Percentiles rank a stretch among this genome's conserved stretches.
These are phyloP conservation scores for Pterocles gutturalis DNA, from an alignment of 2,113 vertebrate species.

Conservation along the genomic window DNA sequence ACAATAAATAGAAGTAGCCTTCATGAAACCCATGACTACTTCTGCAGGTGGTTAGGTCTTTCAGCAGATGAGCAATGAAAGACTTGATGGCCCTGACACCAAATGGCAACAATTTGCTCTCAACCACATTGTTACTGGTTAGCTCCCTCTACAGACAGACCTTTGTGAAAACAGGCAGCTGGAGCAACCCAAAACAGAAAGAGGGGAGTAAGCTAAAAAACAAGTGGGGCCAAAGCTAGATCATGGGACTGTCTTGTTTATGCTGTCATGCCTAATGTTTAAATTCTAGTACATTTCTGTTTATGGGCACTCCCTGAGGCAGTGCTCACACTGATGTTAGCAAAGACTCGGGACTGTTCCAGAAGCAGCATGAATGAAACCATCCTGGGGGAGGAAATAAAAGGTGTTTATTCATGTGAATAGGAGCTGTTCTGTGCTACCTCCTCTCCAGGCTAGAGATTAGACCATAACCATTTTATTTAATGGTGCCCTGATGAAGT, in stretches of 20 bases:
- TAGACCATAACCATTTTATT: neutral
- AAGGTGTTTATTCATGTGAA: neutral
- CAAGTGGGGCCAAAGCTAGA: neutral
- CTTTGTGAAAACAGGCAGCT: neutral
- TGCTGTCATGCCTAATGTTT: neutral
- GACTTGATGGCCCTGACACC: too few species aligned
- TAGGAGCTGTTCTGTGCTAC: neutral
- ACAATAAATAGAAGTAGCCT: neutral
- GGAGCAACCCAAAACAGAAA: neutral
- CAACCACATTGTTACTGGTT: fast-evolving
- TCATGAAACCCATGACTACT: neutral
- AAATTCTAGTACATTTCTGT: neutral
- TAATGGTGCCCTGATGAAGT: neutral
- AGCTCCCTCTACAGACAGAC: neutral
- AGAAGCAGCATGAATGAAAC: neutral
- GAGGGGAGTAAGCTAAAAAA: fast-evolving
- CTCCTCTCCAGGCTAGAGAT: neutral
- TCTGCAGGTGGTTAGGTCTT: neutral
- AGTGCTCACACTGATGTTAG: fast-evolving
- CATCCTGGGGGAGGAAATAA: fast-evolving
- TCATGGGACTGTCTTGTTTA: neutral
- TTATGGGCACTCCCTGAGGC: neutral
- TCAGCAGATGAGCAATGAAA: neutral
- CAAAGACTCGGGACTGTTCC: fast-evolving
- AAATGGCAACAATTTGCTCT: neutral